phyloP scores from a whole-genome alignment of 2,797 vertebrate species.

The Serranus cabrilla region DNA sequence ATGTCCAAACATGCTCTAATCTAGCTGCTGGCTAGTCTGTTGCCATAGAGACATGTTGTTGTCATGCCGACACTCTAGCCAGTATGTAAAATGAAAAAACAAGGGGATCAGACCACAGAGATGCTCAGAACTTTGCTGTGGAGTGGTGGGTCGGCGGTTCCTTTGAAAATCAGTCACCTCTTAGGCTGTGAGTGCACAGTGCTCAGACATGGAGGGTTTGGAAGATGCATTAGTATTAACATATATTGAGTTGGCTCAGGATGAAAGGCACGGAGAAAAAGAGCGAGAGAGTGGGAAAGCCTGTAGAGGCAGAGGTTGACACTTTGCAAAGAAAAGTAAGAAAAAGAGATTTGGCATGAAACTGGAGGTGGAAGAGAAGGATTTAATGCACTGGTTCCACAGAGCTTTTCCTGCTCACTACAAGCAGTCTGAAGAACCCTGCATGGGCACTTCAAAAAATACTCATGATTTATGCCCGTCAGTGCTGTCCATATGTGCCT shows the following conservation, averaged over 20 bases:
- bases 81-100: conserved; percentile 50
- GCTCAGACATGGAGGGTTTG: conserved; percentile 28
- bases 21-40: conserved; percentile 67
- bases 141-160: conserved; percentile 10
- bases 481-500: conserved; percentile 73
- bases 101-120: conserved; percentile 41
- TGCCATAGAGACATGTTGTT: conserved; percentile 80
- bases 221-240: conserved; percentile 49
- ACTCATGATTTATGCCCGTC: conserved; percentile 78
- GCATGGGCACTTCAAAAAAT: conserved; percentile 76
- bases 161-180: conserved; percentile 56
- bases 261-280: conserved; percentile 41
- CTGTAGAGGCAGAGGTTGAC: conserved; percentile 51
- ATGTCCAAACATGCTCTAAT: conserved; percentile 59
- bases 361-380: conserved; percentile 42
- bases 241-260: conserved; percentile 45
- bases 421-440: conserved; percentile 64
- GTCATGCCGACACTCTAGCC: conserved; percentile 77
- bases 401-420: conserved; percentile 55
- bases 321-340: conserved; percentile 54
- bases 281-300: conserved; percentile 24
- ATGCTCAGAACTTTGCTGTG: conserved; percentile 47
- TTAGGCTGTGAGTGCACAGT: conserved; percentile 34
- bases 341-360: conserved; percentile 54
- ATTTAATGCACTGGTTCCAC: conserved; percentile 56